Base-by-base conservation (phyloP, 1,140 invertebrate genomes). In the Pomacea maculata region DNA sequence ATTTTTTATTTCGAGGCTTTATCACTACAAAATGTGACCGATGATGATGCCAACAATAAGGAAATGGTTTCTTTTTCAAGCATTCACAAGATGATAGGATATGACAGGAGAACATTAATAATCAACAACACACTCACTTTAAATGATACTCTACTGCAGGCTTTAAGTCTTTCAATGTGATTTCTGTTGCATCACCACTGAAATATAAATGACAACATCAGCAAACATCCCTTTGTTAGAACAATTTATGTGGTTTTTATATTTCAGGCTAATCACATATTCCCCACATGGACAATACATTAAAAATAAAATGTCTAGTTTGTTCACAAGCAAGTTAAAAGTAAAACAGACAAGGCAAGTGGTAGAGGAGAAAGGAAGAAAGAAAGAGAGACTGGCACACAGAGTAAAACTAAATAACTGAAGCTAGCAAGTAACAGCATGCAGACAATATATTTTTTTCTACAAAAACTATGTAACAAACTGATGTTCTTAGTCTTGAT, bases 131-230 rank as follows among this genome's bases (percentile, higher is more conserved):
- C 34, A 82, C 87, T 88, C 88, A 92, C 92, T 94, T 95, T 64
- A 96, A 94, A 70, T 94, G 94, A 89, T 96, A 97, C 85, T 96
- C 95, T 86, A 95, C 95, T 9, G 95, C 95, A 15, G 96, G 96
- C 89, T 94, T 94, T 81, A 97, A 92, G 89, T 96, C 95, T 90
- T 95, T 94, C 76, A 97, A 83, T 76, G 88, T 91, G 71, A 92
- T 92, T 85, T 91, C 91, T 83, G 89, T 90, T 15, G 90, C 90
- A 86, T 90, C 88, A 76, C 91, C 91, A 83, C 90, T 92, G 84
- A 34, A 85, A 82, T 75, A 82, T 17, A 83, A 83, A 85, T 80
- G 57, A 70, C n/a, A 80, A 21, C 25, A 61, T 74, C 29, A 78
- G 11, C 34, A 25, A 34, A 75, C 71, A 29, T 21, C 34, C 34